Base-by-base conservation (phyloP, 2,797 vertebrate species). In the Tokudaia tokunoshimensis region DNA sequence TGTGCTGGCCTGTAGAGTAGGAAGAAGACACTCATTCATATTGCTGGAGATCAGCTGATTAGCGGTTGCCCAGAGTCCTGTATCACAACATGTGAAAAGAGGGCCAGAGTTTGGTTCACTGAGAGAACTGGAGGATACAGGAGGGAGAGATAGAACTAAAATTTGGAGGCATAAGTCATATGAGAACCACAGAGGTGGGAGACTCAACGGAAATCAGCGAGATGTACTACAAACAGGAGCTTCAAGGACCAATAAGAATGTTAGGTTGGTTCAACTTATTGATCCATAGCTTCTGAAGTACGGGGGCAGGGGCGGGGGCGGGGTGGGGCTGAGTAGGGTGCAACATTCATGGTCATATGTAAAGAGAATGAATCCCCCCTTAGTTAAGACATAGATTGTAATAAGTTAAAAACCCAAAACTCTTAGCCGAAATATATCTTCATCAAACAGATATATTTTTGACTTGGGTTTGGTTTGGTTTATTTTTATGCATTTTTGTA, bases 31-130 rank as follows among this genome's bases (percentile, higher is more conserved):
- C 14, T 31, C 44, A 19, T 15, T 29, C 31, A 34, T 5, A 17
- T 9, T 1, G 7, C 44, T 1, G 2, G 9, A 15, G 6, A 8
- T 19, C 6, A 19, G 20, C 7, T 4, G 0, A 44, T 50, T 0
- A 0, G 29, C 0, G 0, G 0, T 0, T 3, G 0, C 1, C 34
- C 82, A 29, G 10, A 55, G 34, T 15, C 55, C 17, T 41, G 0
- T 11, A 0, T 22, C 70, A 15, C 1, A 0, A 8, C 22, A 17
- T 14, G 1, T 0, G 0, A 19, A 61, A 52, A 86, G 63, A 89
- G 80, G n/a, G n/a, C 3, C 24, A n/a, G 63, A 6, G 41, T 7
- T 55, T 44, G 14, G 61, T 7, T 65, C 15, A 41, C 0, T 29
- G 19, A 20, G 57, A 37, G 5, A 2, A 24, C 22, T 29, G 6